These are phyloP conservation scores for Deroplatys truncata DNA, from an alignment of 2,888 invertebrate species.

Conservation along the genomic window DNA sequence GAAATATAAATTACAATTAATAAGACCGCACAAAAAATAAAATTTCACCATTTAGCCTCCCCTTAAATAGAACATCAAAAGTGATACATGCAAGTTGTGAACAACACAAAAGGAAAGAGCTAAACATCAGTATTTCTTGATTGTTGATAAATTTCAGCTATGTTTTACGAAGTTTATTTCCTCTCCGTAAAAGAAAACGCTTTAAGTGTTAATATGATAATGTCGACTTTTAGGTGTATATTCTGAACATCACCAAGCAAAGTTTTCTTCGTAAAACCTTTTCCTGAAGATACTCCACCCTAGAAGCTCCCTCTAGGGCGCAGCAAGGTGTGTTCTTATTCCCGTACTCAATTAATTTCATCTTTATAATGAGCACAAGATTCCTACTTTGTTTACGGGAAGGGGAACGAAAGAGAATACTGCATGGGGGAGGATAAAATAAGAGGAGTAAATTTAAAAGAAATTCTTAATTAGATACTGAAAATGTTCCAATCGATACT, in stretches of 20 bases:
- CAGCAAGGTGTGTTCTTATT: not conserved
- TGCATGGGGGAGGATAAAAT: not conserved
- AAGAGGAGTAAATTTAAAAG: not conserved
- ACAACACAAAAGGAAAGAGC: no score
- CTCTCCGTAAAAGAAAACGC: no score
- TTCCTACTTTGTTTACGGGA: not conserved
- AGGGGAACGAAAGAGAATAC: not conserved
- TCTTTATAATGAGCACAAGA: conserved; percentile 15
- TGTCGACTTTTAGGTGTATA: no score
- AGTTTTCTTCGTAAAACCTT: not conserved
- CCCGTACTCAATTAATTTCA: conserved; percentile 21
- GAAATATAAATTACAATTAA: no score
- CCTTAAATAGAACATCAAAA: no score
- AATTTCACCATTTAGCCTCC: no score
- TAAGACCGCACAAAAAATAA: no score
- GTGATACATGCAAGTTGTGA: no score
- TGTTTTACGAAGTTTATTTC: no score
- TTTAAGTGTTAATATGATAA: no score
- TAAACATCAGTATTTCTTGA: no score
- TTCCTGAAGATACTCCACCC: not conserved
- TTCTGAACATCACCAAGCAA: not conserved
- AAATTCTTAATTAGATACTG: conserved; percentile 6
- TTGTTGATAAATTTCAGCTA: no score
- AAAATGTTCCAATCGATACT: not conserved
- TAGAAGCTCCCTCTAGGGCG: not conserved